Percentiles rank a stretch among this genome's conserved stretches.
These are phyloP conservation scores for Hypotaenidia philippensis DNA, from an alignment of 2,797 vertebrate species.

Conservation along the genomic window DNA sequence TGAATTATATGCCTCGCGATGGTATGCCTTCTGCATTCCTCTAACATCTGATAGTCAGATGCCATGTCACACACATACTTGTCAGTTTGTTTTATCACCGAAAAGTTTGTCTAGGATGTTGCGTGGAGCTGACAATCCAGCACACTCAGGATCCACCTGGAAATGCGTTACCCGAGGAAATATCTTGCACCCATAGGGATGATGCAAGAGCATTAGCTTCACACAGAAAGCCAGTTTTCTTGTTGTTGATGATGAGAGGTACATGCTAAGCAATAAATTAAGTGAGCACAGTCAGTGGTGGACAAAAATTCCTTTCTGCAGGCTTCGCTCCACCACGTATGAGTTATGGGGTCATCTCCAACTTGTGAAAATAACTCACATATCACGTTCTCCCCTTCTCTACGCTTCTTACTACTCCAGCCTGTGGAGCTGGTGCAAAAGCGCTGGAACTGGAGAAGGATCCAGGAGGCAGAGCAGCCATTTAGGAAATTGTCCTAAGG, in stretches of 20 bases:
- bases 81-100: constrained; percentile 34
- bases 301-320: constrained; percentile 61
- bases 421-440: not conserved
- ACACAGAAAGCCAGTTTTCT: not conserved
- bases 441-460: not conserved
- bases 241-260: constrained; percentile 27
- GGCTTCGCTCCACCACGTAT: constrained; percentile 48
- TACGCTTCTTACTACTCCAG: not conserved
- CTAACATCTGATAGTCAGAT: constrained; percentile 55
- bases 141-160: not conserved
- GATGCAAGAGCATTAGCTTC: not conserved
- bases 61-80: constrained; percentile 34
- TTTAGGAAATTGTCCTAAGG: not conserved
- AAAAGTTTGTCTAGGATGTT: not conserved
- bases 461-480: not conserved
- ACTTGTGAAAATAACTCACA: constrained; percentile 74
- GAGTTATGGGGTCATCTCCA: constrained; percentile 61
- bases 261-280: constrained; percentile 62
- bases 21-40: constrained; percentile 46
- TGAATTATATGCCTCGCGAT: constrained; percentile 19
- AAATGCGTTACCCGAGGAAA: not conserved
- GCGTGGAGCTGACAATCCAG: not conserved
- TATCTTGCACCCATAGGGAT: not conserved
- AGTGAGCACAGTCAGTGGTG: constrained; percentile 9
- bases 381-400: constrained; percentile 32